Base-by-base conservation (phyloP, 1,140 invertebrate species). In the Drosophila virilis region DNA sequence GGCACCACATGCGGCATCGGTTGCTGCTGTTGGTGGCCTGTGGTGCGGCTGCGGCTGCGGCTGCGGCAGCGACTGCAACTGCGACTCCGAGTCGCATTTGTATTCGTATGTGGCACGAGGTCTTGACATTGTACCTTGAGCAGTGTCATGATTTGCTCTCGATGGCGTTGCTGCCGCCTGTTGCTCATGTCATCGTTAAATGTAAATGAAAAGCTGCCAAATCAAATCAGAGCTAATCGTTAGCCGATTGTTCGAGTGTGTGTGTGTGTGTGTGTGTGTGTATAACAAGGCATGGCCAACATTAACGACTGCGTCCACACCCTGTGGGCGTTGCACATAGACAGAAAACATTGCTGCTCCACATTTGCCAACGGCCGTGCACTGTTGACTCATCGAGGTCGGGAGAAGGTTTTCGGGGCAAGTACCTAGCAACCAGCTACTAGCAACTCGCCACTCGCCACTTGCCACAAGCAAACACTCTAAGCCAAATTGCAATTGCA, bases 51-150 rank as follows among this genome's bases (percentile, higher is more conserved):
- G 22, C 43, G 6, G 4, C 22, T 2, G 22, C 43, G 6, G 8
- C 33, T 17, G 54, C 54, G 10, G 17, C 17, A 42, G 54, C 33
- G 6, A 13, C 12, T 35, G 46, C 45, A 7, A n/a, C 15, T n/a
- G 22, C 17, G 1, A 55, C 52, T 32, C 7, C 9, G 10, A 28
- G 15, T 28, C 38, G 35, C 77, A 85, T 85, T 66, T 86, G 72
- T 83, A 28, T 32, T 28, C 38, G 35, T 79, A 85, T 85, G 70
- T 86, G 72, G 82, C 65, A 28, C 82, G 72, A 86, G 83, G 83
- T 86, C 83, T 88, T 86, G 84, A 86, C 83, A 88, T 86, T 88
- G 83, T 59, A 89, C 72, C 84, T 89, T 88, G 83, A 79, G 73
- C 73, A 88, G 68, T 88, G 79, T 76, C 82, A 88, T 76, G 70